Evolutionary conservation across 1,140 invertebrate species (phyloP).

Genomic region (Papilio helenus): DNA sequence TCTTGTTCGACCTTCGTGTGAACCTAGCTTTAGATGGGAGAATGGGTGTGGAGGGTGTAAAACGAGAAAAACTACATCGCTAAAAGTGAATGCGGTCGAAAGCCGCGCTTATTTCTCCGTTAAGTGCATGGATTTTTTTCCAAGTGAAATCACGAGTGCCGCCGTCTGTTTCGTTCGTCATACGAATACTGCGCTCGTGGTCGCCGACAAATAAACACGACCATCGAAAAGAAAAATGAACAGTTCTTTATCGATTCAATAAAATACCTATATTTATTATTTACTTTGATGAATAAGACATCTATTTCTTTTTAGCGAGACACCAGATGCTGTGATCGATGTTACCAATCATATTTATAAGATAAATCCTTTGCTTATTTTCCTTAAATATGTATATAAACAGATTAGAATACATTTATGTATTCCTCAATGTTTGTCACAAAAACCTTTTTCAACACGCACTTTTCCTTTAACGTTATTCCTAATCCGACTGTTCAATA

Average conservation of each 20-base stretch:
- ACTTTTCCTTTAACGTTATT: not conserved
- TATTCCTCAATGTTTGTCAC: not conserved
- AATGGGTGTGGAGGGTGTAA: constrained; percentile 78
- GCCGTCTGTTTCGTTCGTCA: constrained; percentile 47
- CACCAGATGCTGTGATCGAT: not conserved
- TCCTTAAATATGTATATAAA: not conserved
- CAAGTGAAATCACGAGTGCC: constrained; percentile 73
- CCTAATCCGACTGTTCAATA: not conserved
- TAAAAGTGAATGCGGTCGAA: constrained; percentile 83
- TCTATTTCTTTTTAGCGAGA: no score
- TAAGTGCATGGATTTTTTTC: constrained; percentile 82
- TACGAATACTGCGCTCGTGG: constrained; percentile 32
- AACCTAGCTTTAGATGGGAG: constrained; percentile 56
- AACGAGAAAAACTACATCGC: constrained; percentile 82
- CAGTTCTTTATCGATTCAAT: not conserved
- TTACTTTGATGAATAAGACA: not conserved
- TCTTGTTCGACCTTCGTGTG: not conserved
- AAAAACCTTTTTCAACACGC: not conserved
- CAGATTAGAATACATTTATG: not conserved
- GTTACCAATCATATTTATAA: not conserved
- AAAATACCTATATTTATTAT: not conserved
- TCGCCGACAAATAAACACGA: not conserved
- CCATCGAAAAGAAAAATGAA: not conserved
- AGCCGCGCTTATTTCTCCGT: constrained; percentile 79
- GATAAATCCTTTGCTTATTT: not conserved